Percentiles rank a stretch among this genome's conserved stretches.
phyloP scores from a whole-genome alignment of 2,888 invertebrate genomes.

The Metacarcinus magister region DNA sequence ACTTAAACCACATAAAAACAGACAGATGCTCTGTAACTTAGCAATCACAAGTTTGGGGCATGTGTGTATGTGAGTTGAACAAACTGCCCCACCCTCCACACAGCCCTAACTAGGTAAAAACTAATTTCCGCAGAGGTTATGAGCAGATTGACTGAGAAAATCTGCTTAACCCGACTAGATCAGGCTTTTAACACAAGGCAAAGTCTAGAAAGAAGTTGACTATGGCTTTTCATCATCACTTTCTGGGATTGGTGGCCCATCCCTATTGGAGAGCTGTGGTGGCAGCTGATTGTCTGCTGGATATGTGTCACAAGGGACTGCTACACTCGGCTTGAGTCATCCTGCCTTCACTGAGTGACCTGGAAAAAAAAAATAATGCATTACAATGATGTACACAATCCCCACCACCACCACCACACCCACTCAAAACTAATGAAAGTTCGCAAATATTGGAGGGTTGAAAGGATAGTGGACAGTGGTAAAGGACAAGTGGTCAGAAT shows the following conservation, averaged over 20 bases:
- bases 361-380: not conserved
- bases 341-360: not conserved
- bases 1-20: slow-evolving; percentile 67
- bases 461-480: too few relatives aligned
- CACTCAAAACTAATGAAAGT: too few relatives aligned
- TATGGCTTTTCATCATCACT: not conserved
- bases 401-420: not conserved
- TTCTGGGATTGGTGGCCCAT: not conserved
- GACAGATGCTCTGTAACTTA: slow-evolving; percentile 70
- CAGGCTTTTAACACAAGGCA: not conserved
- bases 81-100: not conserved
- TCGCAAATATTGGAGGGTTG: too few relatives aligned
- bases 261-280: not conserved
- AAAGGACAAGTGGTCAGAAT: too few relatives aligned
- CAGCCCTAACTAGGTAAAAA: not conserved
- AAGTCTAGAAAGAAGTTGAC: slow-evolving; percentile 33
- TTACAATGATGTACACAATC: not conserved
- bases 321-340: not conserved
- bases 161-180: slow-evolving; percentile 67
- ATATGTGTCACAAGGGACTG: not conserved
- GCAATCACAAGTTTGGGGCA: slow-evolving; percentile 73
- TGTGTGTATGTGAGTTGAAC: not conserved
- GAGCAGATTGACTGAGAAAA: slow-evolving; percentile 75
- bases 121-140: slow-evolving; percentile 67
- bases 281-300: not conserved